Conservation (phyloP, 2,113 vertebrate species). For the Pollimyrus isidori region DNA sequence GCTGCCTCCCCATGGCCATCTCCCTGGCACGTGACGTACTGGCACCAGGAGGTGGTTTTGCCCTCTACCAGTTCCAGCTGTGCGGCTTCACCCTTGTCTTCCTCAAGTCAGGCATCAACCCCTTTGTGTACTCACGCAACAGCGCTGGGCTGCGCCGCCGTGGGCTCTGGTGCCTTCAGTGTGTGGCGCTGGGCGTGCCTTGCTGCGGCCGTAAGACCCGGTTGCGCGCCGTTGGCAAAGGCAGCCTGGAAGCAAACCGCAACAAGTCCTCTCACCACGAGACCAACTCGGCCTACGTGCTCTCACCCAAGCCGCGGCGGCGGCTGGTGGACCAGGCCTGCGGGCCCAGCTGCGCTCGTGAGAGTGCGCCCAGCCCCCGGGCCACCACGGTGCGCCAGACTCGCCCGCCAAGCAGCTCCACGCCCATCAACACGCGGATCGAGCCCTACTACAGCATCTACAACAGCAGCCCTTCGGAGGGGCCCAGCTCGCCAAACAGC, state of each 20-base stretch:
- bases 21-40: constrained; percentile 77
- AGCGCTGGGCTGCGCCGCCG: constrained; percentile 81
- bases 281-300: constrained; percentile 86
- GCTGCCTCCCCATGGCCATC: constrained; percentile 85
- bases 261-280: constrained; percentile 96
- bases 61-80: constrained; percentile 88
- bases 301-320: constrained; percentile 85
- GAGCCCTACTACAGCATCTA: constrained; percentile 96
- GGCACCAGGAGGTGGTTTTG: constrained; percentile 64
- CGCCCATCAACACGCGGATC: constrained; percentile 85
- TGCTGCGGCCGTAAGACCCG: constrained; percentile 90
- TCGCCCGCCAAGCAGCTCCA: constrained; percentile 79
- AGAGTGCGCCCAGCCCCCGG: constrained; percentile 72
- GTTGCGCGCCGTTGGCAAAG: constrained; percentile 82
- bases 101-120: constrained; percentile 91
- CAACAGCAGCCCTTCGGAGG: constrained; percentile 78
- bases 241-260: constrained; percentile 84
- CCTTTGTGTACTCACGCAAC: constrained; percentile 93
- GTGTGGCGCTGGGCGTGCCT: constrained; percentile 65
- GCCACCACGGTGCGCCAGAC: constrained; percentile 63
- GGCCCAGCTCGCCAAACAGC: constrained; percentile 67
- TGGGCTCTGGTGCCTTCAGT: constrained; percentile 78
- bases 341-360: constrained; percentile 80
- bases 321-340: constrained; percentile 86
- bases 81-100: constrained; percentile 90